Evolutionary conservation across 2,113 vertebrate genomes (phyloP), one percentile per base, ranked within the genome.

Genomic region (Perognathus longimembris): DNA sequence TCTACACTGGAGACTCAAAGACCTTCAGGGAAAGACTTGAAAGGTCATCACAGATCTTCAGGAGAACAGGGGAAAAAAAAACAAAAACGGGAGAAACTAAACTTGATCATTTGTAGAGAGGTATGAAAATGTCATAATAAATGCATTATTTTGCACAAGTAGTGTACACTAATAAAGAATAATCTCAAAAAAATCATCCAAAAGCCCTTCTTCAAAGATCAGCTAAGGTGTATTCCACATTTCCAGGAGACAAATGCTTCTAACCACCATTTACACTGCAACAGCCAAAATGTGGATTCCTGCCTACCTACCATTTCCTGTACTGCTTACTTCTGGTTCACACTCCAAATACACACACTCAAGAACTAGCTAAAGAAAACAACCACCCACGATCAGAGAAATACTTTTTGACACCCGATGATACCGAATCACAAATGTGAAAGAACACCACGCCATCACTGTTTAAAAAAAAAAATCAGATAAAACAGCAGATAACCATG

Each of bases 401-500:
- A 83, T 74, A 34, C 32, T 82, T 73, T 70, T 80, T 61, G 45
- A 83, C 26, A 36, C 0, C 0, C 40, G 30, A 69, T 77, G 85
- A 34, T 71, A 73, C 15, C n/a, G 50, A 40, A 92, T 63, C 40
- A 82, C 42, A 82, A 57, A 89, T 69, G 34, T 66, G 59, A 95
- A 93, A 61, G 89, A 20, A 88, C 61, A 93, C 11, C 79, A 40
- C 78, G 57, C 64, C 66, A 80, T 42, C 67, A 24, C 82, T 54
- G 14, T 20, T 54, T 93, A 30, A 30, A 90, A 92, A 64, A 40
- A n/a, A 82, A 91, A 92, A 91, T 57, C 32, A 91, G 88, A 84
- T 92, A 81, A 91, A 93, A 83, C 57, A 76, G 59, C 50, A 91
- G 95, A 95, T 50, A 94, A 59, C 18, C 83, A 10, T 45, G 61